Base-by-base conservation (phyloP, 2,113 vertebrate species). In the Microcebus griseorufus region DNA sequence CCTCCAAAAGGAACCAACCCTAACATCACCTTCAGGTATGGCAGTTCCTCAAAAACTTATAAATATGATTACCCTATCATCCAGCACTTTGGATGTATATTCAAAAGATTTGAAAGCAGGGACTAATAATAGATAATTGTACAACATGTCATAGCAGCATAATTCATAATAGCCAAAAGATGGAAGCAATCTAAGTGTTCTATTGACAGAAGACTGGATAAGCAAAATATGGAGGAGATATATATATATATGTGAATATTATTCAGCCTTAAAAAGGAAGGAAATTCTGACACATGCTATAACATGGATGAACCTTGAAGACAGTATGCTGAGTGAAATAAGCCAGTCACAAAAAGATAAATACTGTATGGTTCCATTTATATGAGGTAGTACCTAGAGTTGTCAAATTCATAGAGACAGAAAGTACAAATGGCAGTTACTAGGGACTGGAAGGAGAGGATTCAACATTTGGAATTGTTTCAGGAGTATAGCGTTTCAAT, bases 331-430 rank as follows among this genome's bases (percentile, higher is more conserved):
- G n/a, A 81, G 64, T 72, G 51, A 96, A 94, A 82, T 72, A 72
- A 92, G 20, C 25, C n/a, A 32, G 32, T 90, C 69, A 96, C 45
- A 78, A 90, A 93, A 95, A 39, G 45, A 51, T 48, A 94, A 90
- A 72, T 72, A 27, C 13, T 76, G 2, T 53, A 37, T 73, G 48
- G 72, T 64, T 96, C 10, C 34, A 62, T 75, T 64, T 86, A 18
- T 32, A 75, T 86, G 60, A 58, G 67, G 25, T 70, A 69, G 32
- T 70, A 69, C 13, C 8, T 55, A 55, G 42, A 90, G 2, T 58
- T 90, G 9, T 48, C 79, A 94, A 51, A 55, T 87, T 92, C 37
- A 85, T 45, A 51, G 85, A 51, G 23, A 62, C 58, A 60, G 42
- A 45, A 87, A 64, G 9, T 76, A 62, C 27, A 64, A 48, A 48